Evolutionary conservation across 2,888 invertebrate genomes (phyloP).

Genomic region (Plebejus anna): DNA sequence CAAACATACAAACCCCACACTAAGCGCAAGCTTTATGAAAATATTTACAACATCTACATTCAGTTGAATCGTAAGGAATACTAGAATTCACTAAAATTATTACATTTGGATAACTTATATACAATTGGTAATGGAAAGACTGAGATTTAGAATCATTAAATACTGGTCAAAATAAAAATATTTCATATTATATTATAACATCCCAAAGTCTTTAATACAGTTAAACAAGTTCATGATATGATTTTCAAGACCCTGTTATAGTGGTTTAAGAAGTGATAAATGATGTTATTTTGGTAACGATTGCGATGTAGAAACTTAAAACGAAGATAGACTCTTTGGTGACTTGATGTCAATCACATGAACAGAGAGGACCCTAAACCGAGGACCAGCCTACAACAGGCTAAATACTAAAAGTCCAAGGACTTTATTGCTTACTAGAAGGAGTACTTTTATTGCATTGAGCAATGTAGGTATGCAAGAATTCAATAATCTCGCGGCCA

Average conservation of each 20-base stretch:
- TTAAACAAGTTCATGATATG: background rate
- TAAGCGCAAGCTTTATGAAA: conserved; percentile 45
- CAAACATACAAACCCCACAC: conserved; percentile 36
- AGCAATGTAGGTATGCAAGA: background rate
- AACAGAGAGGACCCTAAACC: background rate
- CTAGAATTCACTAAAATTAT: conserved; percentile 52
- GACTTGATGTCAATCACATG: conserved; percentile 1
- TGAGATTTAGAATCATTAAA: conserved; percentile 38
- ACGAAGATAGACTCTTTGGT: conserved; percentile 17
- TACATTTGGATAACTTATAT: conserved; percentile 71
- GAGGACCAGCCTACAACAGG: conserved; percentile 1
- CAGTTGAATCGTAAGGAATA: conserved; percentile 46
- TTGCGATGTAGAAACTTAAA: background rate
- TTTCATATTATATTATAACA: background rate
- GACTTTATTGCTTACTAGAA: conserved; percentile 3
- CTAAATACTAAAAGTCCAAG: background rate
- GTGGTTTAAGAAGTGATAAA: background rate
- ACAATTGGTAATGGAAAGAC: conserved; percentile 68
- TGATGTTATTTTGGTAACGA: conserved; percentile 3
- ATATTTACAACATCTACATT: conserved; percentile 44
- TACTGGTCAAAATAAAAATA: conserved; percentile 9
- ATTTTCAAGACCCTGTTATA: background rate
- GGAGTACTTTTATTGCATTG: background rate
- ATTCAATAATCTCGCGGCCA: background rate
- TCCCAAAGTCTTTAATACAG: background rate